phyloP scores from a whole-genome alignment of 2,113 vertebrate genomes.

The Chaetorhynchus papuensis region DNA sequence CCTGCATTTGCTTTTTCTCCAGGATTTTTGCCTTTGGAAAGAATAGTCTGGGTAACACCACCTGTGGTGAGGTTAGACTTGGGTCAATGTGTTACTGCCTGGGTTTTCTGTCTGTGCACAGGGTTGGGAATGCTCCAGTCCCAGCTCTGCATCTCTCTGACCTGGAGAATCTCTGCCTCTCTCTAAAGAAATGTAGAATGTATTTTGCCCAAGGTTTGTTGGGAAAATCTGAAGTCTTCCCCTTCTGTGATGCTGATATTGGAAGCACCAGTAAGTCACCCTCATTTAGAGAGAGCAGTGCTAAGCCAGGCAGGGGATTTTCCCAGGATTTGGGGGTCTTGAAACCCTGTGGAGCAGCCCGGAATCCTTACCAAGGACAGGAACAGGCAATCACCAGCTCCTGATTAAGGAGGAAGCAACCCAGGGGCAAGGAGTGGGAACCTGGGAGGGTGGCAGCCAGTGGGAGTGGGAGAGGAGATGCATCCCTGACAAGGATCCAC shows the following conservation, averaged over 20 bases:
- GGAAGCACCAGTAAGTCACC: background rate
- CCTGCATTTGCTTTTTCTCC: background rate
- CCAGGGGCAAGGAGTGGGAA: background rate
- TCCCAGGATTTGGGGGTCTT: background rate
- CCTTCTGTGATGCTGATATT: background rate
- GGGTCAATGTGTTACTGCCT: background rate
- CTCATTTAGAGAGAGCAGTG: background rate
- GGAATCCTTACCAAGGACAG: background rate
- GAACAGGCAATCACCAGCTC: background rate
- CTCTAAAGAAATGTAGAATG: background rate
- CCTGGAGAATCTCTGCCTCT: background rate
- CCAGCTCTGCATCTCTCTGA: background rate
- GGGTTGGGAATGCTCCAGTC: background rate
- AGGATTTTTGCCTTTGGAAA: background rate
- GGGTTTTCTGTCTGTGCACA: background rate
- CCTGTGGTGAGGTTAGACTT: background rate
- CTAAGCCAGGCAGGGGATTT: background rate
- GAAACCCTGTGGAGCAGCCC: background rate
- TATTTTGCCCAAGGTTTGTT: background rate
- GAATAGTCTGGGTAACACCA: rapidly evolving
- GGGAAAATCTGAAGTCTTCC: background rate
- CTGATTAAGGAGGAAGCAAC: background rate
- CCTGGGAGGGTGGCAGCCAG: background rate
- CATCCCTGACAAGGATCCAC: background rate
- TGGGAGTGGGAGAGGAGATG: rapidly evolving